Conservation (phyloP, 2,888 invertebrate species). For the Tetanocera ferruginea region DNA sequence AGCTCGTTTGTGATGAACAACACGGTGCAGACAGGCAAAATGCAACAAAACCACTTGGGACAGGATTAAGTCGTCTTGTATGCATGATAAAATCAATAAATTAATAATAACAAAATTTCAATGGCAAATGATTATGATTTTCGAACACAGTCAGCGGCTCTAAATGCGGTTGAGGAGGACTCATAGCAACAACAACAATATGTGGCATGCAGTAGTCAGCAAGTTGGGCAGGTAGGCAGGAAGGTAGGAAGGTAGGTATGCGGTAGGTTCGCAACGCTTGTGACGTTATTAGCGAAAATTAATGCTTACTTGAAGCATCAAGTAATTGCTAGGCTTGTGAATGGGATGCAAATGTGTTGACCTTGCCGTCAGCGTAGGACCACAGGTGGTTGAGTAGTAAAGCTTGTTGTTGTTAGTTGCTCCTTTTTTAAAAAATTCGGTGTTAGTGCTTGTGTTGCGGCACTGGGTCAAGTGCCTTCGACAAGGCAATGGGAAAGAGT, state of each 20-base stretch:
- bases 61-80: constrained; percentile 16
- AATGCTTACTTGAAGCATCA: neutral
- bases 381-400: constrained; percentile 1
- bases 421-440: neutral
- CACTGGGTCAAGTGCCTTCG: constrained; percentile 29
- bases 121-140: neutral
- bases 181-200: neutral
- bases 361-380: constrained; percentile 50
- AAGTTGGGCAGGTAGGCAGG: too few species aligned
- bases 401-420: neutral
- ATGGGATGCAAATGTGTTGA: constrained; percentile 46
- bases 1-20: neutral
- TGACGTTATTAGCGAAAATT: constrained; percentile 16
- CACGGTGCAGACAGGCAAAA: neutral
- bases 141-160: constrained; percentile 18
- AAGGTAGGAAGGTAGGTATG: too few species aligned
- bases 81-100: neutral
- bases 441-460: constrained; percentile 14
- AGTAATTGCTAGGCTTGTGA: constrained; percentile 19
- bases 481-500: constrained; percentile 1
- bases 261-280: neutral
- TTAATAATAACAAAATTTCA: neutral
- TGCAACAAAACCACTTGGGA: constrained; percentile 14
- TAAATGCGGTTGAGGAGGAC: constrained; percentile 19
- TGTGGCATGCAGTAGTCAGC: neutral